phyloP scores from a whole-genome alignment of 2,113 vertebrate species.

The Romanogobio albipinnatus region DNA sequence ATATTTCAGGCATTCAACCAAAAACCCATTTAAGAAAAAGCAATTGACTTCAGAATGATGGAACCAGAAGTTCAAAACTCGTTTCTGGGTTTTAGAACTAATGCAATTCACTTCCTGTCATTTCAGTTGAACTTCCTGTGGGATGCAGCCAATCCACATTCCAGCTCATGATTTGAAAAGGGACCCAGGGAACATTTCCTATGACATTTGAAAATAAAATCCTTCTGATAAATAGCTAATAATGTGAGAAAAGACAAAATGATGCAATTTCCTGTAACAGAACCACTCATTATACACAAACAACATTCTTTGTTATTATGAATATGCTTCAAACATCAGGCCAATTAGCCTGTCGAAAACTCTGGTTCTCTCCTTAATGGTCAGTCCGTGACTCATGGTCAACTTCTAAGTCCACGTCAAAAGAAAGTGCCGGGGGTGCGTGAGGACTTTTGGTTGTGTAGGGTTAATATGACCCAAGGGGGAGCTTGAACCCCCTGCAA shows the following conservation, averaged over 20 bases:
- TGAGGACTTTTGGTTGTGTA: constrained; percentile 59
- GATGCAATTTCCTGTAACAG: constrained; percentile 25
- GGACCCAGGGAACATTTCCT: not conserved
- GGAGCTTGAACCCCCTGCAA: constrained; percentile 61
- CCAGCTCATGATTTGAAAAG: not conserved
- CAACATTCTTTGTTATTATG: not conserved
- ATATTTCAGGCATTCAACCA: not conserved
- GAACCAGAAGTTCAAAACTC: not conserved
- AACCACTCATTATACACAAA: not conserved
- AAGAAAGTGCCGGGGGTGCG: constrained; percentile 43
- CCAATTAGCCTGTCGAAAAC: constrained; percentile 24
- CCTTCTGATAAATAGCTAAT: not conserved
- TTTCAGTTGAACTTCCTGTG: not conserved
- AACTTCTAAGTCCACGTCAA: constrained; percentile 7
- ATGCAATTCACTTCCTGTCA: not conserved
- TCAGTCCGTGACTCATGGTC: constrained; percentile 15
- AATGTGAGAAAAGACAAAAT: constrained; percentile 8
- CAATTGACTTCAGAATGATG: not conserved
- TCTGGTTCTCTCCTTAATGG: constrained; percentile 1
- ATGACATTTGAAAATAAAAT: not conserved
- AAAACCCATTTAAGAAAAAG: not conserved
- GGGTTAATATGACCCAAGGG: constrained; percentile 69
- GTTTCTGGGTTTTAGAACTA: not conserved
- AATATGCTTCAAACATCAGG: not conserved
- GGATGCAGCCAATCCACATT: not conserved